These are phyloP conservation scores for Streptopelia turtur DNA, from an alignment of 2,797 vertebrate genomes.

Conservation along the genomic window DNA sequence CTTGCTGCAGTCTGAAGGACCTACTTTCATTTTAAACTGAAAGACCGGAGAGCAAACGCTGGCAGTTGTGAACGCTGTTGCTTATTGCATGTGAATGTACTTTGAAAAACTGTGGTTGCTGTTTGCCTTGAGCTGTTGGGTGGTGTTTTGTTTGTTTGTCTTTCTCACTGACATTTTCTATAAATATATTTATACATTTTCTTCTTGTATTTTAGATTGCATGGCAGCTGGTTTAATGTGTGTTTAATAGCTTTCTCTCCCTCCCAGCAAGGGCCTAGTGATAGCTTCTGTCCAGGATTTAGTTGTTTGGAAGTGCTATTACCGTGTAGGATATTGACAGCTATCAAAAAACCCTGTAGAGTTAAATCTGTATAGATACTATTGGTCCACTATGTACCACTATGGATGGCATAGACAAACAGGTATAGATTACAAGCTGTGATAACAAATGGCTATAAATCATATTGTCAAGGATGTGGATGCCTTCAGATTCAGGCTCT, in stretches of 20 bases:
- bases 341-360: background rate
- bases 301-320: background rate
- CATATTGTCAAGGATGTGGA: background rate
- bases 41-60: background rate
- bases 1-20: background rate
- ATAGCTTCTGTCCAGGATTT: background rate
- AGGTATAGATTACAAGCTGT: background rate
- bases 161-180: background rate
- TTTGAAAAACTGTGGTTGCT: background rate
- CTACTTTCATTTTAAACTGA: background rate
- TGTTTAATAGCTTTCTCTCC: background rate
- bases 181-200: background rate
- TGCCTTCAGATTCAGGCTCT: background rate
- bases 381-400: background rate
- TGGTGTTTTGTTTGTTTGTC: background rate
- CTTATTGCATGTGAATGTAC: background rate
- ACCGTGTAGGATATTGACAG: background rate
- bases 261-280: background rate
- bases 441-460: conserved; percentile 8
- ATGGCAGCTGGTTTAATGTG: background rate
- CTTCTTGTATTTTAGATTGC: background rate
- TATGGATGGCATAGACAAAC: background rate
- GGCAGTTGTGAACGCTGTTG: background rate
- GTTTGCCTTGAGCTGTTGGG: background rate
- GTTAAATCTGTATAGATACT: background rate